phyloP scores from a whole-genome alignment of 2,888 invertebrate genomes.

The Nephrocerus scutellatus region DNA sequence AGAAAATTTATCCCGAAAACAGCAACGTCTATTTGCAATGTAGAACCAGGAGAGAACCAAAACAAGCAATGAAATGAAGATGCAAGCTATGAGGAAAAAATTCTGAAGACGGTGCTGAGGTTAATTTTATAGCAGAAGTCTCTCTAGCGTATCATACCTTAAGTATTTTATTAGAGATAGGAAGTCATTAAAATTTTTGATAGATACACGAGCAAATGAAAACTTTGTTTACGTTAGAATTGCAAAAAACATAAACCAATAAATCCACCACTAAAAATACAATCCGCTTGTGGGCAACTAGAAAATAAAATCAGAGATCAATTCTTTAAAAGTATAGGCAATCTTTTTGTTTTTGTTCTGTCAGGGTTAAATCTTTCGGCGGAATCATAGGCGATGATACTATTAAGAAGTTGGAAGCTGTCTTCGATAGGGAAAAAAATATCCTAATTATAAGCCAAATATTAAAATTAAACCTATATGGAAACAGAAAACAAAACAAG shows the following conservation, averaged over 20 bases:
- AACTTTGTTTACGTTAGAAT: slow-evolving; percentile 1
- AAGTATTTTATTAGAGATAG: slow-evolving; percentile 4
- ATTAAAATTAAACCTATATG: too few relatives aligned
- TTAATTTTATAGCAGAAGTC: slow-evolving; percentile 12
- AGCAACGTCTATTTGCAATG: slow-evolving; percentile 10
- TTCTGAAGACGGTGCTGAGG: neutral
- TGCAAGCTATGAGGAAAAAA: neutral
- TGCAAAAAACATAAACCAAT: neutral
- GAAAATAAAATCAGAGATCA: slow-evolving; percentile 3
- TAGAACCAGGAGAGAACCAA: neutral
- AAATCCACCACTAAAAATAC: slow-evolving; percentile 2
- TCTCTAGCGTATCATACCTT: slow-evolving; percentile 12
- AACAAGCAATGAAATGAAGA: slow-evolving; percentile 3
- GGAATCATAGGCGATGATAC: slow-evolving; percentile 4
- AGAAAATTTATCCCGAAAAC: slow-evolving; percentile 6
- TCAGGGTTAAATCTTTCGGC: neutral
- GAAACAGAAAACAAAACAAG: too few relatives aligned
- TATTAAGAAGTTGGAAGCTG: neutral
- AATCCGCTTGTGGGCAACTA: slow-evolving; percentile 1
- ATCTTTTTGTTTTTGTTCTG: too few relatives aligned
- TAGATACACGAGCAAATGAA: slow-evolving; percentile 4
- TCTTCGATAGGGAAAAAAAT: slow-evolving; percentile 4
- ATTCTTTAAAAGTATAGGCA: slow-evolving; percentile 4
- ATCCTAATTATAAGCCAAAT: slow-evolving; percentile 2
- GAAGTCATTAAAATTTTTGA: slow-evolving; percentile 5